Evolutionary conservation across 2,797 vertebrate species (phyloP), one percentile per base, ranked within the genome.

Genomic region (Chelonia mydas): DNA sequence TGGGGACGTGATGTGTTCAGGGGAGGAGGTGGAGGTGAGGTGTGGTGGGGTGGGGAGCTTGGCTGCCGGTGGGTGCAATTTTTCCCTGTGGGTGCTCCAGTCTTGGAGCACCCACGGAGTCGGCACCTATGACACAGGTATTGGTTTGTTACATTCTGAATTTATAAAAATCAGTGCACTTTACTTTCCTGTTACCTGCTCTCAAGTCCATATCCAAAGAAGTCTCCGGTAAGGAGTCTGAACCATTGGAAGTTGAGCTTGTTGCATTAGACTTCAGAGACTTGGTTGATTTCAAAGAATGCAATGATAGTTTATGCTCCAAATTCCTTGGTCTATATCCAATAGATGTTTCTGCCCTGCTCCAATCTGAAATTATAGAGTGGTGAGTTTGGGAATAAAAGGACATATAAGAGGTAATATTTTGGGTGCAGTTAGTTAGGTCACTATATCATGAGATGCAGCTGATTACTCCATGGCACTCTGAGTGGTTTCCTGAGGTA

Each of bases 321-420:
- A 97, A 91, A 50, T 95, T n/a, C 95, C 95, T 88, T 93, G 97
- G 57, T 92, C 97, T 98, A 84, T 85, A 84, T 47, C 49, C 96
- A 74, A 95, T 90, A n/a, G 59, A 87, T n/a, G 95, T 97, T 77
- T 88, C 90, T 84, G 97, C 98, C n/a, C 84, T 98, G 53, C 97
- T 99, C 97, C 98, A 98, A 61, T 98, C 99, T 99, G 97, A 95
- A 98, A 95, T 41, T 16, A 95, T n/a, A 97, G 17, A 83, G 23
- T 1, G 17, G 28, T 81, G 92, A 12, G 50, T n/a, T 55, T 11
- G 77, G 65, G 80, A 87, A 76, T 74, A 61, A 88, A 86, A 74
- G 54, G 82, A 25, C n/a, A 1, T 53, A 47, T 0, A 0, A 10
- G 8, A 65, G 50, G 37, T 41, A 78, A 50, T 55, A 81, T 37